Percentiles rank a stretch among this genome's conserved stretches.
Conservation (phyloP, 2,113 vertebrate species). For the Odocoileus virginianus region DNA sequence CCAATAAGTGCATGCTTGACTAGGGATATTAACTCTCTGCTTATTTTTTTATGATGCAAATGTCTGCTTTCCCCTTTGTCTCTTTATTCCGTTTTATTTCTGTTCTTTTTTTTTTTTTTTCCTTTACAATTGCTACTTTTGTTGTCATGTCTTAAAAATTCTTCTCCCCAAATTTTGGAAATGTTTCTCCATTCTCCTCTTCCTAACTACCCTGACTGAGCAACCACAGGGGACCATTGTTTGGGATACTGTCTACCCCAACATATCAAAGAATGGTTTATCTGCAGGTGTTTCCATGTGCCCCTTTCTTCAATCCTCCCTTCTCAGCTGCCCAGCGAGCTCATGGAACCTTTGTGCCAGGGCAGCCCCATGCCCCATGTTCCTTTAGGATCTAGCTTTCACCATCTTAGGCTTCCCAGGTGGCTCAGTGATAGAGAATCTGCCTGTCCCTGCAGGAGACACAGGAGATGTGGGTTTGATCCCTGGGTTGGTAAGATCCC, state of each 20-base stretch:
- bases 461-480: not conserved
- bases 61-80: not conserved
- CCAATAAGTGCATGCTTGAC: not conserved
- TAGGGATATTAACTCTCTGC: not conserved
- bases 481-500: not conserved
- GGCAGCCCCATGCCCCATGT: not conserved
- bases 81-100: not conserved
- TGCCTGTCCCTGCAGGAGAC: not conserved
- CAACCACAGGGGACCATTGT: fast-evolving
- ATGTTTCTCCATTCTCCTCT: not conserved
- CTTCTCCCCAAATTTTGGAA: not conserved
- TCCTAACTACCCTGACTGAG: not conserved
- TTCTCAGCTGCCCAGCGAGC: not conserved
- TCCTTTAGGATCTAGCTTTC: not conserved
- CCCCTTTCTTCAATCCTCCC: not conserved
- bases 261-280: not conserved
- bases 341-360: not conserved
- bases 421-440: not conserved
- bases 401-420: not conserved
- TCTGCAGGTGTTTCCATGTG: not conserved
- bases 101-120: not conserved
- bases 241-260: not conserved
- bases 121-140: not conserved
- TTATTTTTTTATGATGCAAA: not conserved
- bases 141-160: not conserved